Conservation (phyloP, 2,888 invertebrate genomes). For the Cynaeus angustus region DNA sequence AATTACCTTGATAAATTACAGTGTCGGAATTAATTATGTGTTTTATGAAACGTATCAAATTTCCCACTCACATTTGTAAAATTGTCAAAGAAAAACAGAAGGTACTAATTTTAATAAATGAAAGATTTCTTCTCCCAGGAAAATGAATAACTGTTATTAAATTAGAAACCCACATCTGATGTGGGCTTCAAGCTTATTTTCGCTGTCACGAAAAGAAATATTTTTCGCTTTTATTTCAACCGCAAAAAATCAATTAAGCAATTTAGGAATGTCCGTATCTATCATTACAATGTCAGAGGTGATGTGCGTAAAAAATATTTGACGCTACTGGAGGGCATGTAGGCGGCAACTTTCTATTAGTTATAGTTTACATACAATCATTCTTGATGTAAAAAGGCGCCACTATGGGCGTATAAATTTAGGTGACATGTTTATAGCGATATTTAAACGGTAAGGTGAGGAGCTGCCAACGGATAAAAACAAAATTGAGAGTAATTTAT, state of each 20-base stretch:
- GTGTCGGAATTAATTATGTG: neutral
- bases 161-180: neutral
- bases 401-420: slow-evolving; percentile 25
- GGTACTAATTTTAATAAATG: neutral
- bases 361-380: slow-evolving; percentile 4
- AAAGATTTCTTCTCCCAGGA: neutral
- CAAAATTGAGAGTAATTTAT: too few species aligned
- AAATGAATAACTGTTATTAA: neutral
- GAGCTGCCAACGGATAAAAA: slow-evolving; percentile 6
- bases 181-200: slow-evolving; percentile 23
- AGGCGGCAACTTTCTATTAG: slow-evolving; percentile 23
- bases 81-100: neutral
- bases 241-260: slow-evolving; percentile 8
- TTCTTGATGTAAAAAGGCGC: slow-evolving; percentile 10
- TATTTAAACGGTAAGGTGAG: slow-evolving; percentile 1
- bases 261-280: slow-evolving; percentile 4
- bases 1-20: neutral
- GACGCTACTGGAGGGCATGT: slow-evolving; percentile 26
- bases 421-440: slow-evolving; percentile 16
- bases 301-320: slow-evolving; percentile 5
- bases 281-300: slow-evolving; percentile 5
- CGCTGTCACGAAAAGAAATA: slow-evolving; percentile 15
- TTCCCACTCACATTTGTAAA: neutral
- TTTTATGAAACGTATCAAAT: too few species aligned
- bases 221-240: slow-evolving; percentile 4